Base-by-base conservation (phyloP, 92 coral and sea anemone genomes). In the Umimayanthus chanpuru region DNA sequence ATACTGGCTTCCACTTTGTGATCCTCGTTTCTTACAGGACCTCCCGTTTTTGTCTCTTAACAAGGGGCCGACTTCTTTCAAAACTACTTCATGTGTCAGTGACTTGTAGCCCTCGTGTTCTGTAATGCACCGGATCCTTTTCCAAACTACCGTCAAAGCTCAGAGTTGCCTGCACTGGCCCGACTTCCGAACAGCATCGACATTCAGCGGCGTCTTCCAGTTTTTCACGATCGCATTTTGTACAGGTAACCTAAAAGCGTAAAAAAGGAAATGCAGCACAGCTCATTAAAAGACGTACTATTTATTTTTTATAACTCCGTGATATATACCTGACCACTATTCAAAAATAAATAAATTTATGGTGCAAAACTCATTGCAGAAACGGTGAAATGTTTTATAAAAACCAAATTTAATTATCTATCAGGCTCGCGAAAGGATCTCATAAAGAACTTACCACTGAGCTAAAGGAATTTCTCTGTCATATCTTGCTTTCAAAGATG, bases 51-150 rank as follows among this genome's bases (percentile, higher is more conserved):
- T 74, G 38, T 74, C 43, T 30, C 79, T 16, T 32, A 74, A 9
- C 79, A 74, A 28, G 8, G 50, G 79, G 1, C 79, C 79, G 20
- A 9, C 44, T 30, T 28, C 41, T 30, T 74, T 74, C 41, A 74
- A 30, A 74, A 38, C 79, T 21, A 8, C 79, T 74, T 74, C 53
- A 11, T 74, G 50, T 3, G 79, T 38, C 9, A 74, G 41, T 28
- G 79, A 28, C 50, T 74, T 30, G 79, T 30, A 74, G 4, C 79
- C 79, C 44, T 30, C 79, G 79, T 38, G 79, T 28, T 74, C 44
- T 9, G 79, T 74, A 30, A 74, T 74, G 23, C 79, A 74, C 8
- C 79, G n/a, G 7, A 74, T 38, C 12, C 43, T n/a, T 74, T 9
- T 74, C 79, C 43, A 9, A 28, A 74, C 43, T 38, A 7, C 79